Percentiles rank a stretch among this genome's conserved stretches.
Evolutionary conservation across 2,888 invertebrate species (phyloP).

Genomic region (Allygus modestus): DNA sequence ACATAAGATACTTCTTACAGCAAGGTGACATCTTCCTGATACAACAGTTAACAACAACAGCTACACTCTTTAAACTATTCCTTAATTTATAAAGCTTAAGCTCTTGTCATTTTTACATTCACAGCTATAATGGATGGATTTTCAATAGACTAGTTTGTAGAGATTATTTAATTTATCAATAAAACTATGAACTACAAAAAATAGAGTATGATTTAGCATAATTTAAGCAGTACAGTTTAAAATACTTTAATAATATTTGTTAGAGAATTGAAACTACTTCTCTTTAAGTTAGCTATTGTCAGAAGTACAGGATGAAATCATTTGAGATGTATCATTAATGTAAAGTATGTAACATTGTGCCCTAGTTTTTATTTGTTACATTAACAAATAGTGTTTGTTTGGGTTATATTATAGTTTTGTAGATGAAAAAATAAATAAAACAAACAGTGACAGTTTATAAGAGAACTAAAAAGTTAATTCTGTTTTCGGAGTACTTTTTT

Average conservation of each 20-base stretch:
- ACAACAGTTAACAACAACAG: not conserved
- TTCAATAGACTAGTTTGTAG: constrained; percentile 11
- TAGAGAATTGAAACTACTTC: not conserved
- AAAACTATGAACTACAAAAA: not conserved
- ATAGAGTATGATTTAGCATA: not conserved
- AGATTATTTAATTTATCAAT: not conserved
- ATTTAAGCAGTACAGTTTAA: not conserved
- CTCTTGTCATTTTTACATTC: constrained; percentile 14
- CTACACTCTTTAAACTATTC: constrained; percentile 4
- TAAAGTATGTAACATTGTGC: too few relatives aligned
- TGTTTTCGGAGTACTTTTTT: too few relatives aligned
- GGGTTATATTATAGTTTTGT: too few relatives aligned
- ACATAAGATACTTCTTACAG: not conserved
- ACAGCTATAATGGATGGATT: constrained; percentile 38
- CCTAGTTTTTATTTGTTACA: too few relatives aligned
- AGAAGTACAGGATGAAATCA: too few relatives aligned
- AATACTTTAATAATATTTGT: not conserved
- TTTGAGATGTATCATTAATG: too few relatives aligned
- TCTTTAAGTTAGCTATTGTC: not conserved
- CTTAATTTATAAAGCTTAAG: constrained; percentile 14
- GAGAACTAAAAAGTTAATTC: too few relatives aligned
- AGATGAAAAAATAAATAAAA: too few relatives aligned
- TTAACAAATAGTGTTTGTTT: too few relatives aligned
- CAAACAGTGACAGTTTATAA: too few relatives aligned
- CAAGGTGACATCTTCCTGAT: not conserved